phyloP scores from a whole-genome alignment of 2,888 invertebrate genomes.

The Yponomeuta evonymella region DNA sequence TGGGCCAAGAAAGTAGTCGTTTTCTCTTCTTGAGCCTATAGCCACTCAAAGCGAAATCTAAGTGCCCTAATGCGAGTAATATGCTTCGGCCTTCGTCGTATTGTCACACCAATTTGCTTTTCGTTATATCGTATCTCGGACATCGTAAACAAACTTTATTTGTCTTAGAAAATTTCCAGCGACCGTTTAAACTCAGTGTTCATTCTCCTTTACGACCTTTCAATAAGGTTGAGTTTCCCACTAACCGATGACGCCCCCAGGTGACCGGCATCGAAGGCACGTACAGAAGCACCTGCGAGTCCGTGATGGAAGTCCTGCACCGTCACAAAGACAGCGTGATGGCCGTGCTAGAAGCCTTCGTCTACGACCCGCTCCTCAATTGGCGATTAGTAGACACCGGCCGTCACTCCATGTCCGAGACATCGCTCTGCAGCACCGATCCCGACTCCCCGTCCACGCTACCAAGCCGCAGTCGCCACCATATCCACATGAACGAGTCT shows the following conservation, averaged over 20 bases:
- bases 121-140: no score
- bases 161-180: no score
- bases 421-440: conserved; percentile 56
- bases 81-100: no score
- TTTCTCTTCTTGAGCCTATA: no score
- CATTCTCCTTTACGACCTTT: no score
- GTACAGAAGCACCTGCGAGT: conserved; percentile 97
- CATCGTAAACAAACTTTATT: no score
- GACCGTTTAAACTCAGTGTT: no score
- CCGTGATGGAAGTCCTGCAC: conserved; percentile 96
- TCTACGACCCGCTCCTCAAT: conserved; percentile 98
- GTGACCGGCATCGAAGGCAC: conserved; percentile 99
- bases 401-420: conserved; percentile 56
- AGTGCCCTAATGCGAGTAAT: no score
- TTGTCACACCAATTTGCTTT: no score
- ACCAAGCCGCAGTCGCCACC: conserved; percentile 58
- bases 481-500: conserved; percentile 53
- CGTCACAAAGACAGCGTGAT: conserved; percentile 98
- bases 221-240: no score
- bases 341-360: conserved; percentile 99
- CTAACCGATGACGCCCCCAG: conserved; percentile 28
- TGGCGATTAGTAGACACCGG: conserved; percentile 90
- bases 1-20: no score
- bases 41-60: no score
- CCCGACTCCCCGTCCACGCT: conserved; percentile 57